Base-by-base conservation (phyloP, 2,888 invertebrate species). In the Apamea monoglypha region DNA sequence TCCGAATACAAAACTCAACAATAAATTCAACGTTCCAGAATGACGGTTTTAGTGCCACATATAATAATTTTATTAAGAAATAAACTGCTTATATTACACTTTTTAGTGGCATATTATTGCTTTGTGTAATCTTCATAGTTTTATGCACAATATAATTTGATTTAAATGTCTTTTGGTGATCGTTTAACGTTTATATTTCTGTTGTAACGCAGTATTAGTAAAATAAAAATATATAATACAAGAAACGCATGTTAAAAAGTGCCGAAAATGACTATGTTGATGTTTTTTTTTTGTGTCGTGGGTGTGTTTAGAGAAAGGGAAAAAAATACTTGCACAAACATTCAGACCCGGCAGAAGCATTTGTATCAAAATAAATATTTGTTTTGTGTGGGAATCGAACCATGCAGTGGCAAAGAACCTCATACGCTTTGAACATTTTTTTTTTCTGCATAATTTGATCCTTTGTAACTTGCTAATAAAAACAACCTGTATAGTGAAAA, bases 1-100 rank as follows among this genome's bases (percentile, higher is more conserved):
- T 21, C 63, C 61, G 53, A 64, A 82, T 36, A 70, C 56, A 16
- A 44, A 61, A 67, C 44, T 47, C 32, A 50, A 56, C 69, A 56
- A 79, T 83, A 85, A 86, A 83, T 40, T 56, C 14, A 61, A 73
- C 77, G 36, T 69, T 64, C 50, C 47, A 12, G 25, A 83, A 85
- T 80, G 83, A 76, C 85, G 78, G 71, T 83, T 88, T 87, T 82
- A 88, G 81, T 88, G 82, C 29, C 10, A 70, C 82, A 47, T 71
- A 80, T 83, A 85, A 87, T 83, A 82, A 85, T 84, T 87, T 88
- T 87, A 88, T 81, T 79, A 86, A 80, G 83, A 78, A 83, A 86
- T 84, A 84, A 86, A 87, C 68, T 67, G 80, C 79, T 85, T 88
- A 80, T 88, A 80, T 81, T 78, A 63, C 82, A 69, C 8, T 74